Percentiles rank a stretch among this genome's conserved stretches.
These are phyloP conservation scores for Acropternis orthonyx DNA, from an alignment of 2,797 vertebrate genomes.

Conservation along the genomic window DNA sequence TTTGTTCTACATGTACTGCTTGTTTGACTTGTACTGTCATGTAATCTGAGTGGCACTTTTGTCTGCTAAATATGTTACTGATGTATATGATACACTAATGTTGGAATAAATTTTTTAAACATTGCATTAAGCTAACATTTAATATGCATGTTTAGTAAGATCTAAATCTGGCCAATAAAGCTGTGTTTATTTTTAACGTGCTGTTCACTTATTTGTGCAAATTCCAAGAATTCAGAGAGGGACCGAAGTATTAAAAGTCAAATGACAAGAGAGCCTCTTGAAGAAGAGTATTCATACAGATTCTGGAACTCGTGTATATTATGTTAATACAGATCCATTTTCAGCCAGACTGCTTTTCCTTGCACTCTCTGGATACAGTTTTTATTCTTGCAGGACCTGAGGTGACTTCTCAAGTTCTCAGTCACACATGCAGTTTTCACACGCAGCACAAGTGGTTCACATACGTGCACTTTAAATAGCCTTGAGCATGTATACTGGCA, in stretches of 20 bases:
- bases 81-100: slow-evolving; percentile 15
- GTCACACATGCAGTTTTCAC: background rate
- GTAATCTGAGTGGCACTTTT: background rate
- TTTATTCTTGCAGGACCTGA: background rate
- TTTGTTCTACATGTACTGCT: background rate
- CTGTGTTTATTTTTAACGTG: slow-evolving; percentile 38
- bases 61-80: background rate
- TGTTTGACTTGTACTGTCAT: background rate
- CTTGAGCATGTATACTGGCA: background rate
- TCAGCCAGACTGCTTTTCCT: background rate
- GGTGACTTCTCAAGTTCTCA: background rate
- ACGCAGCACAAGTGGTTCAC: background rate
- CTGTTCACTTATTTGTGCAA: background rate
- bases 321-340: background rate
- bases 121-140: background rate
- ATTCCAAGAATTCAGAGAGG: background rate
- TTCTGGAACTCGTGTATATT: background rate
- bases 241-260: background rate
- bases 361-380: background rate
- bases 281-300: background rate
- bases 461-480: background rate
- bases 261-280: background rate
- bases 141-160: background rate
- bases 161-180: slow-evolving; percentile 56
- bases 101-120: background rate